Base-by-base conservation (phyloP, 2,888 invertebrate genomes). In the Campoplex capitator region DNA sequence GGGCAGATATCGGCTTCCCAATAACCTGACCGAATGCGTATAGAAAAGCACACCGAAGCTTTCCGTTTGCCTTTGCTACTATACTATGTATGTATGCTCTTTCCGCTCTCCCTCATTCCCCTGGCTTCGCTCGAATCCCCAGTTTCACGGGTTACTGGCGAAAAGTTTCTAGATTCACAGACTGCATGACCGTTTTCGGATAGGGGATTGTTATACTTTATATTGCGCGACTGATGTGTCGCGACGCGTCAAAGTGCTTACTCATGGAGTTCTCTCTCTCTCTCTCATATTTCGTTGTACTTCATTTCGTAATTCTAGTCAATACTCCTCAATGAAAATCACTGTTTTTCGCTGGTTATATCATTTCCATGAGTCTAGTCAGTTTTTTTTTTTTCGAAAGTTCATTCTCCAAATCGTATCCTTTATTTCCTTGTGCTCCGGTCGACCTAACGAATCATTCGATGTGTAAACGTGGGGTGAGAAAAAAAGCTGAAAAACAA, bases 1-100 rank as follows among this genome's bases (percentile, higher is more conserved):
- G 94, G 93, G 93, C 91, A 93, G 93, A 94, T 94, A 94, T 94
- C 93, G 94, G 94, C 94, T 94, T 93, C 93, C 93, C 93, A 93
- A 93, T 93, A 93, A 93, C 93, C 93, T 91, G 92, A 93, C 90
- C 92, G 92, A 92, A 91, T 92, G 91, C 92, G 92, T 91, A 83
- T 83, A 79, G 87, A 87, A 87, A 87, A 84, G 82, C 91, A 86
- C 90, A 86, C 79, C 88, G 32, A 73, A 79, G 62, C 70, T 82
- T 82, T 78, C 45, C 54, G 62, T 79, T 81, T 71, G 77, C 80
- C 13, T 32, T 73, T 48, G 78, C 75, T 82, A 74, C 85, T 85
- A 78, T 85, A 74, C 62, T 74, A 87, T 87, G 78, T 65, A 82
- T 87, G 86, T 80, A 83, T 86, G 75, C 83, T 79, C 62, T 62